Evolutionary conservation across 2,888 invertebrate species (phyloP).

Genomic region (Drosophila kanekoi): DNA sequence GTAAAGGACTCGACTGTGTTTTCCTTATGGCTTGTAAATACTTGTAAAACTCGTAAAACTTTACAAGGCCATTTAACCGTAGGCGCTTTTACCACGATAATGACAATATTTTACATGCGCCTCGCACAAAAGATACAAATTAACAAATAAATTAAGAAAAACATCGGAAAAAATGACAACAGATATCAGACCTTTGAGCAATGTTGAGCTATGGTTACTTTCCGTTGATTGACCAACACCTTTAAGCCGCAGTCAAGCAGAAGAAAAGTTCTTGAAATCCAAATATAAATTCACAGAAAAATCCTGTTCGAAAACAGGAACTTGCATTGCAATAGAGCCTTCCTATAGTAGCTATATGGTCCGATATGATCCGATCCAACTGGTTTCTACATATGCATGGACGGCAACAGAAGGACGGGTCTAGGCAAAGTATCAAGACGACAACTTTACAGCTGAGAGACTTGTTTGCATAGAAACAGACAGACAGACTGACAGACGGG

Average conservation of each 20-base stretch:
- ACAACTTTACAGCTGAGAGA: too few species aligned
- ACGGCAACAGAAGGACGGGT: too few species aligned
- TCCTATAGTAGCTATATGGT: too few species aligned
- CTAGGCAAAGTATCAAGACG: too few species aligned
- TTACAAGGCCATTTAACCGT: conserved; percentile 69
- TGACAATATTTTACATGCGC: conserved; percentile 73
- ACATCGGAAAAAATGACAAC: not conserved
- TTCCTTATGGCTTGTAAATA: conserved; percentile 61
- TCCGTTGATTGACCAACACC: not conserved
- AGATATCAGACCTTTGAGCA: conserved; percentile 3
- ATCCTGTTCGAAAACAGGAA: too few species aligned
- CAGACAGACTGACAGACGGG: too few species aligned
- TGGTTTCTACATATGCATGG: too few species aligned
- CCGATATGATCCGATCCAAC: too few species aligned
- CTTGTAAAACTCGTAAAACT: conserved; percentile 56
- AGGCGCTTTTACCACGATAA: conserved; percentile 72
- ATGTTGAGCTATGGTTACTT: not conserved
- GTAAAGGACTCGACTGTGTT: conserved; percentile 32
- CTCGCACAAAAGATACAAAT: conserved; percentile 35
- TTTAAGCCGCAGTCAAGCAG: not conserved
- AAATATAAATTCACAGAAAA: too few species aligned
- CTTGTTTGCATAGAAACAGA: too few species aligned
- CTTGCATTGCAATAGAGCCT: too few species aligned
- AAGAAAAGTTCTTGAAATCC: too few species aligned
- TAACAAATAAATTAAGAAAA: not conserved